Percentiles rank a stretch among this genome's conserved stretches.
Conservation (phyloP, 2,888 invertebrate genomes). For the Coecobrya sp. region DNA sequence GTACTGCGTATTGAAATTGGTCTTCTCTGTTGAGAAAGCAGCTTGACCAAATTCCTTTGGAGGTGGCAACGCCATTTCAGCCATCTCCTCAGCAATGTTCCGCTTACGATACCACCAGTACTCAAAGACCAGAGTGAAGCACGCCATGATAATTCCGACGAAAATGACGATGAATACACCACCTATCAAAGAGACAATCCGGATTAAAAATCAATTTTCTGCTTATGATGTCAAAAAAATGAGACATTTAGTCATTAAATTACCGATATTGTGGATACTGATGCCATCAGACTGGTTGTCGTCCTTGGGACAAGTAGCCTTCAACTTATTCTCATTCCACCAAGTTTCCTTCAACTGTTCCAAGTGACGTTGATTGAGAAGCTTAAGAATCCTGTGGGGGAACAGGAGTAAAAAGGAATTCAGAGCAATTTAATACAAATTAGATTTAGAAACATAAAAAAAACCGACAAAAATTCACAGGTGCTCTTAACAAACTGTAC, state of each 20-base stretch:
- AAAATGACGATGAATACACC: slow-evolving; percentile 98
- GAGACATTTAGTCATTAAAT: neutral
- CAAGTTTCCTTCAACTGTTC: slow-evolving; percentile 98
- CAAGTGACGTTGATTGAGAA: slow-evolving; percentile 96
- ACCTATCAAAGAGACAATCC: slow-evolving; percentile 77
- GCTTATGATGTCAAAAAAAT: neutral
- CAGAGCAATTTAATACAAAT: too few species aligned
- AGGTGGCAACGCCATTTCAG: slow-evolving; percentile 86
- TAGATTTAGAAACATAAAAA: too few species aligned
- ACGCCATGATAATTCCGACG: slow-evolving; percentile 97
- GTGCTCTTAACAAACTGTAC: too few species aligned
- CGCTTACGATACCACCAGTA: slow-evolving; percentile 94
- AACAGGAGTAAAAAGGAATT: neutral
- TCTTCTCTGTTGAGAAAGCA: slow-evolving; percentile 83
- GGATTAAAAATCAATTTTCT: neutral
- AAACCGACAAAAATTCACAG: too few species aligned
- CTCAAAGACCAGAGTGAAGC: slow-evolving; percentile 96
- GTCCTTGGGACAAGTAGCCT: slow-evolving; percentile 93
- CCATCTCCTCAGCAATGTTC: slow-evolving; percentile 86
- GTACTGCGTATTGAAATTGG: slow-evolving; percentile 86
- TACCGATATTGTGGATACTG: slow-evolving; percentile 98
- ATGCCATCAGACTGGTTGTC: slow-evolving; percentile 99
- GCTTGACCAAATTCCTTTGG: slow-evolving; percentile 84
- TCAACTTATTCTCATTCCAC: slow-evolving; percentile 97
- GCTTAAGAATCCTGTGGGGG: slow-evolving; percentile 93